Evolutionary conservation across 1,140 invertebrate species (phyloP), one percentile per base, ranked within the genome.

Genomic region (Aporrectodea caliginosa): DNA sequence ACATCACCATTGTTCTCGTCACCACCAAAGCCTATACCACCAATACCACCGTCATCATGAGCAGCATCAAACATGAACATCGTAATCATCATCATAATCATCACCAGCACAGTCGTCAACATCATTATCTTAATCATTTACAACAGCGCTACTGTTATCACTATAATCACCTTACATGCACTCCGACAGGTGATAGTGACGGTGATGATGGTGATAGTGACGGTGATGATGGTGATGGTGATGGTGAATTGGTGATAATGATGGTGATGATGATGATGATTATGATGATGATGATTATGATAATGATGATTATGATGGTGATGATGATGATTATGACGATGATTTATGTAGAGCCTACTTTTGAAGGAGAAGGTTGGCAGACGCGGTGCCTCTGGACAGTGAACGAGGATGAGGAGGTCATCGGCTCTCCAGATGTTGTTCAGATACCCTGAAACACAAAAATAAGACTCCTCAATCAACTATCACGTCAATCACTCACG

Each of bases 391-490:
- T 79, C 78, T n/a, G 78, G 78, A 73, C 78, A 79, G 35, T 79
- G 78, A 43, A 73, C 68, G n/a, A 79, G 27, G 1, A 79, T 27
- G 16, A 79, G 29, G 27, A 73, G 35, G 35, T 79, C 78, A 12
- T 73, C 78, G 33, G 27, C 33, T 34, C 69, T 34, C 70, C 73
- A 79, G 72, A 79, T 73, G 58, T 79, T 79, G n/a, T 34, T 79
- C 78, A 79, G 34, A 31, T 43, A 72, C 78, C 78, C 78, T 79
- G n/a, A 68, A n/a, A n/a, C n/a, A n/a, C n/a, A n/a, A n/a, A n/a
- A n/a, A n/a, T n/a, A n/a, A n/a, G n/a, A n/a, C n/a, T n/a, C n/a
- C n/a, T n/a, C n/a, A n/a, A n/a, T n/a, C n/a, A n/a, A n/a, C n/a
- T n/a, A n/a, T n/a, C n/a, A n/a, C n/a, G n/a, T n/a, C n/a, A n/a